A percentile compares a stretch with the other conserved stretches of the same genome.
These are phyloP conservation scores for Cordilura impudica DNA, from an alignment of 2,888 invertebrate species.

Conservation along the genomic window DNA sequence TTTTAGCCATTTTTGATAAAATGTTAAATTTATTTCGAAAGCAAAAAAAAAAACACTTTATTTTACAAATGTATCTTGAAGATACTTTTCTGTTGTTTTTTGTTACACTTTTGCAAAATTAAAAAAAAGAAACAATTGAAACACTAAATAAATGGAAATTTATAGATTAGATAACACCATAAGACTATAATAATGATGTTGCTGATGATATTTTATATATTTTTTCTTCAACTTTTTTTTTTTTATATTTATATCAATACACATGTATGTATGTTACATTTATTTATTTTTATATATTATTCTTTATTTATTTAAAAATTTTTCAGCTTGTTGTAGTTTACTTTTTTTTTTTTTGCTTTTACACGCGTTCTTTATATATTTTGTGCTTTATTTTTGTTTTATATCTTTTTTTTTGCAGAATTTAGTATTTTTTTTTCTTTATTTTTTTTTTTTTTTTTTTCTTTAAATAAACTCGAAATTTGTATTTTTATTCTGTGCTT, in stretches of 20 bases:
- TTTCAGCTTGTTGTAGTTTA: slow-evolving; percentile 24
- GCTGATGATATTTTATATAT: slow-evolving; percentile 17
- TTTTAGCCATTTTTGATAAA: slow-evolving; percentile 55
- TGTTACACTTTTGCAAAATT: not conserved
- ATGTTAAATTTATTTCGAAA: not conserved
- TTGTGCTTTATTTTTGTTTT: slow-evolving; percentile 11
- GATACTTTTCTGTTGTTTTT: slow-evolving; percentile 23
- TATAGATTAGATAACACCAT: slow-evolving; percentile 61
- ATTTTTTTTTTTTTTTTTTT: slow-evolving; percentile 38
- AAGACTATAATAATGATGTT: slow-evolving; percentile 32
- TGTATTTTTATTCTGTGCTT: slow-evolving; percentile 18
- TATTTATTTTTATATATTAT: not conserved
- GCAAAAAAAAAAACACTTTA: slow-evolving; percentile 32
- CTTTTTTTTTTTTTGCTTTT: slow-evolving; percentile 40
- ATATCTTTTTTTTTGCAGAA: slow-evolving; percentile 48
- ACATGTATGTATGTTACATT: slow-evolving; percentile 26
- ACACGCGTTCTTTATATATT: slow-evolving; percentile 47
- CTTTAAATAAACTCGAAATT: slow-evolving; percentile 61
- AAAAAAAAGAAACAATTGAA: not conserved
- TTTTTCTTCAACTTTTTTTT: slow-evolving; percentile 33
- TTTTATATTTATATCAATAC: slow-evolving; percentile 3
- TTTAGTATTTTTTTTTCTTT: slow-evolving; percentile 30
- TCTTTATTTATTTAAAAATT: slow-evolving; percentile 22
- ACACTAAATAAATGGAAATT: slow-evolving; percentile 52
- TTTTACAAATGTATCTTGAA: slow-evolving; percentile 35